Evolutionary conservation across 92 coral and sea anemone genomes (phyloP).

Genomic region (Phenganax stokvisi): DNA sequence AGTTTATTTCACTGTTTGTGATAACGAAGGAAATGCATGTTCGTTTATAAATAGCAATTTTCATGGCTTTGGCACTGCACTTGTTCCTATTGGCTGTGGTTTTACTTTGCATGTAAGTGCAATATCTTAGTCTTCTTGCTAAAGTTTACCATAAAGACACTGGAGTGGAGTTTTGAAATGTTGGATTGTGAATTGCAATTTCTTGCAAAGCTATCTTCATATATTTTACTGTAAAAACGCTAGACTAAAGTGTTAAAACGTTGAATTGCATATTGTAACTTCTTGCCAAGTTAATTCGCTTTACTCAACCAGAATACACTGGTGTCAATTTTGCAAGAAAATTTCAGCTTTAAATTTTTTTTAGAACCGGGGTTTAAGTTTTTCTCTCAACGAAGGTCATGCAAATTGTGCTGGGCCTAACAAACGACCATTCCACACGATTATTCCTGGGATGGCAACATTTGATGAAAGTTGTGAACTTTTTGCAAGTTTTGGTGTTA

Average conservation of each 20-base stretch:
- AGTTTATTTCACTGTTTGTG: slow-evolving; percentile 84
- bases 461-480: slow-evolving; percentile 64
- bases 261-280: too few relatives aligned
- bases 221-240: neutral
- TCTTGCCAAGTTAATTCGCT: neutral
- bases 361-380: slow-evolving; percentile 84
- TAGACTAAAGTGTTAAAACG: too few relatives aligned
- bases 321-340: too few relatives aligned
- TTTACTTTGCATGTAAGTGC: slow-evolving; percentile 75
- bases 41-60: slow-evolving; percentile 93
- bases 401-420: slow-evolving; percentile 71
- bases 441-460: slow-evolving; percentile 96
- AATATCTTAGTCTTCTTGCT: neutral
- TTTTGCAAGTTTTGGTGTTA: slow-evolving; percentile 94
- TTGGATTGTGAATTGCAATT: too few relatives aligned
- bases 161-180: too few relatives aligned
- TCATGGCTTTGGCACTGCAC: slow-evolving; percentile 75
- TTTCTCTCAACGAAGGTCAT: slow-evolving; percentile 64
- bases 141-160: neutral
- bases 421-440: slow-evolving; percentile 91
- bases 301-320: too few relatives aligned
- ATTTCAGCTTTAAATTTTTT: neutral
- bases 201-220: neutral
- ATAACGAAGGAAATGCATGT: slow-evolving; percentile 79
- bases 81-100: slow-evolving; percentile 92